A percentile compares a stretch with the other conserved stretches of the same genome.
phyloP scores from a whole-genome alignment of 2,113 vertebrate species.

The Pardalotus punctatus region DNA sequence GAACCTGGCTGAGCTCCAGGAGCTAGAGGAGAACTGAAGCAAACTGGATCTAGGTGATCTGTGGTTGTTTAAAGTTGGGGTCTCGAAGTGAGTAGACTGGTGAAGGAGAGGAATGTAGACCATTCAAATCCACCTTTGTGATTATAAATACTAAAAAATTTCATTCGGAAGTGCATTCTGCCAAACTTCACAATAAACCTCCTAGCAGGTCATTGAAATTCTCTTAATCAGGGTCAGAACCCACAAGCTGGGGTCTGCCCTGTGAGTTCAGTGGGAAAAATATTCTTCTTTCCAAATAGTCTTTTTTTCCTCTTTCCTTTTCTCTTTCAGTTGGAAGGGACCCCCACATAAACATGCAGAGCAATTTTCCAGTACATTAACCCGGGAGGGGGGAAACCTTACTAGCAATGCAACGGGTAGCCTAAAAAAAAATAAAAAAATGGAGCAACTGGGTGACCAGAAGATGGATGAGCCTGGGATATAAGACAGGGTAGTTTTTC shows the following conservation, averaged over 20 bases:
- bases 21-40: not conserved
- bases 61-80: not conserved
- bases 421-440: constrained; percentile 34
- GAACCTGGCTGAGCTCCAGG: not conserved
- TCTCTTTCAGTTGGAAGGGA: constrained; percentile 90
- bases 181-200: constrained; percentile 81
- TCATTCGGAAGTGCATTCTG: constrained; percentile 81
- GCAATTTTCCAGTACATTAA: constrained; percentile 99
- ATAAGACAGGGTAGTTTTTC: constrained; percentile 94
- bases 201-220: constrained; percentile 79
- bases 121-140: constrained; percentile 68
- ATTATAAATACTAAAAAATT: constrained; percentile 81
- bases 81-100: not conserved
- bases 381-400: constrained; percentile 87
- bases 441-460: constrained; percentile 79
- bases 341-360: constrained; percentile 97
- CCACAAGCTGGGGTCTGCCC: constrained; percentile 86
- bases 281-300: constrained; percentile 78
- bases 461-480: constrained; percentile 97
- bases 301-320: constrained; percentile 79
- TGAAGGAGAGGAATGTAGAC: constrained; percentile 43
- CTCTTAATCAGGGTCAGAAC: constrained; percentile 88
- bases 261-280: constrained; percentile 82
- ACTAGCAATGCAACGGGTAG: constrained; percentile 81
- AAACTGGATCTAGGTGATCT: not conserved